Percentiles rank a stretch among this genome's conserved stretches.
These are phyloP conservation scores for Misgurnus anguillicaudatus DNA, from an alignment of 2,113 vertebrate genomes.

Conservation along the genomic window DNA sequence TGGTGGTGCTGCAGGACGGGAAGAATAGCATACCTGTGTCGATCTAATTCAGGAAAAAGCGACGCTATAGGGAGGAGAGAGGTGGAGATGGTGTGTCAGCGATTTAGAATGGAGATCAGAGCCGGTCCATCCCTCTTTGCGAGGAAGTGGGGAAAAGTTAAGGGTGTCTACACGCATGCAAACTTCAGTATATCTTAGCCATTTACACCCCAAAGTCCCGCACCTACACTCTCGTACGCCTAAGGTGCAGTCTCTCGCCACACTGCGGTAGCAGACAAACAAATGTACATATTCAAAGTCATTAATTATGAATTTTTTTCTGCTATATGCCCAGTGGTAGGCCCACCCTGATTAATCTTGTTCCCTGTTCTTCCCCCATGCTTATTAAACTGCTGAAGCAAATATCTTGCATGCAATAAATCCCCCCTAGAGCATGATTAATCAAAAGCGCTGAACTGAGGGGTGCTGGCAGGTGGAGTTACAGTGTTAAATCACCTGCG, in stretches of 20 bases:
- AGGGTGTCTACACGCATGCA: background rate
- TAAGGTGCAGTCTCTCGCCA: slow-evolving; percentile 26
- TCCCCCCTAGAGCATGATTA: slow-evolving; percentile 76
- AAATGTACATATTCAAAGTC: slow-evolving; percentile 77
- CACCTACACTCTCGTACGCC: background rate
- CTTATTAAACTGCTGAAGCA: slow-evolving; percentile 83
- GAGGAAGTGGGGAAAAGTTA: slow-evolving; percentile 11
- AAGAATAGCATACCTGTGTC: slow-evolving; percentile 76
- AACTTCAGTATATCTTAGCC: too few species aligned
- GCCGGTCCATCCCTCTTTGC: background rate
- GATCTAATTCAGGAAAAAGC: slow-evolving; percentile 75
- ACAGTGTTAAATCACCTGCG: slow-evolving; percentile 76
- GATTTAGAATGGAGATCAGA: slow-evolving; percentile 27
- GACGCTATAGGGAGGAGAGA: background rate
- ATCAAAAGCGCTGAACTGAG: slow-evolving; percentile 75
- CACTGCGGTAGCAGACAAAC: slow-evolving; percentile 64
- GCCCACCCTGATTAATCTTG: slow-evolving; percentile 75
- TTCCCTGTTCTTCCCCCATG: slow-evolving; percentile 65
- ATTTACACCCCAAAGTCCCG: too few species aligned
- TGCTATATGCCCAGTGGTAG: slow-evolving; percentile 55
- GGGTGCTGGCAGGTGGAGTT: slow-evolving; percentile 73
- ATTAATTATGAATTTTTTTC: slow-evolving; percentile 74
- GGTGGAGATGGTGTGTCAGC: slow-evolving; percentile 22
- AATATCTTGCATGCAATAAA: slow-evolving; percentile 79
- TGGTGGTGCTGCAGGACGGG: slow-evolving; percentile 56